Conservation (phyloP, 2,113 vertebrate species). For the Leucoraja erinaceus region DNA sequence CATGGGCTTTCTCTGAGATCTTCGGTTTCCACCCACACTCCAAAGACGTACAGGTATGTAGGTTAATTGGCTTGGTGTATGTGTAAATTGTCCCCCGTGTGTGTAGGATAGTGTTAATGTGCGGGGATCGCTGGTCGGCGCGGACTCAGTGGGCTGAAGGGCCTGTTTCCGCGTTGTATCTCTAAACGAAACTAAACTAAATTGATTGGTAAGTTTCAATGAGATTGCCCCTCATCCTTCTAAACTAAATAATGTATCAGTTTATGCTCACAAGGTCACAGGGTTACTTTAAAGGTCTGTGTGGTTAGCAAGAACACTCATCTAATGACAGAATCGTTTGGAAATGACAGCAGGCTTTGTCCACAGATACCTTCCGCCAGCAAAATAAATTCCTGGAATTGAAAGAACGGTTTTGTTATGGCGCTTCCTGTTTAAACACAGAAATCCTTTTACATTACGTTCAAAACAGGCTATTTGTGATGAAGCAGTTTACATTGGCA, state of each 20-base stretch:
- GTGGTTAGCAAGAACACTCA: neutral
- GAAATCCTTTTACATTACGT: neutral
- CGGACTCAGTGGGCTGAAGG: no score
- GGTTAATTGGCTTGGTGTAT: no score
- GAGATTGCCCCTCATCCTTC: no score
- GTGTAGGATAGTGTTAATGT: no score
- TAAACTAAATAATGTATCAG: neutral
- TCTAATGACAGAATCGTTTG: neutral
- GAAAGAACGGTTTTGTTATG: neutral
- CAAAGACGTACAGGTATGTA: no score
- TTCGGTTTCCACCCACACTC: no score
- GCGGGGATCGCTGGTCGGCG: no score
- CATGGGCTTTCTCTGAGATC: no score
- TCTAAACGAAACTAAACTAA: no score
- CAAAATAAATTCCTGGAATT: neutral
- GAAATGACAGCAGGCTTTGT: neutral
- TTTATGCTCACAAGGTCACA: neutral
- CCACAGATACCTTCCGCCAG: neutral
- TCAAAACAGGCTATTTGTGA: neutral
- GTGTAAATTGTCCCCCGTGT: no score
- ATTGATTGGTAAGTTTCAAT: no score
- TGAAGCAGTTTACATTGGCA: neutral
- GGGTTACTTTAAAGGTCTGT: neutral
- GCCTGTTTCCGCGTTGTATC: no score
- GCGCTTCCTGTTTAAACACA: neutral